Percentiles rank a stretch among this genome's conserved stretches.
Conservation (phyloP, 2,797 vertebrate genomes). For the Macroramphosus scolopax region DNA sequence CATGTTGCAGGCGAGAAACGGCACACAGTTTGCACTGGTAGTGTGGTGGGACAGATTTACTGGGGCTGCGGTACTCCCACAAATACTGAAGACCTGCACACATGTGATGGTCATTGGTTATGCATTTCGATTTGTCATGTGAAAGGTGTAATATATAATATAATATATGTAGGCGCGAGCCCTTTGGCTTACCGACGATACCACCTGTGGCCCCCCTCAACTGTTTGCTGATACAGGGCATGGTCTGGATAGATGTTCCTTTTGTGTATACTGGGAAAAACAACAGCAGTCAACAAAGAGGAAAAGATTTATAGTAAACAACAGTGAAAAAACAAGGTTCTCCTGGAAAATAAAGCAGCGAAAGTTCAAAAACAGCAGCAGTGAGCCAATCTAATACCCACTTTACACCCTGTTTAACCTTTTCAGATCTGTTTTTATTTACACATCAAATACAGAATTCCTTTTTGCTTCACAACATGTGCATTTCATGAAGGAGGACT, state of each 20-base stretch:
- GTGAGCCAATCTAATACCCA: too few species aligned
- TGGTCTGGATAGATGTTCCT: conserved; percentile 66
- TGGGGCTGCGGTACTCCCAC: conserved; percentile 84
- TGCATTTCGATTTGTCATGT: not conserved
- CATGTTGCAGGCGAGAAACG: conserved; percentile 73
- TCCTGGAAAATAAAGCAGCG: not conserved
- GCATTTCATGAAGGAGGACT: too few species aligned
- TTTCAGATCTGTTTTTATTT: too few species aligned
- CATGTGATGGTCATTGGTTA: conserved; percentile 13
- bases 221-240: conserved; percentile 71
- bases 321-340: conserved; percentile 3
- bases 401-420: too few species aligned
- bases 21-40: conserved; percentile 81
- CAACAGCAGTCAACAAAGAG: conserved; percentile 34
- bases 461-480: too few species aligned
- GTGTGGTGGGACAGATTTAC: conserved; percentile 77
- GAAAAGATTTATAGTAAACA: conserved; percentile 4
- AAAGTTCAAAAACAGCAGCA: not conserved
- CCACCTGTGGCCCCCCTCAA: conserved; percentile 65
- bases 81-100: conserved; percentile 80
- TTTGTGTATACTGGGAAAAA: conserved; percentile 72
- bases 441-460: too few species aligned
- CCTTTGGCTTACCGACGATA: conserved; percentile 71
- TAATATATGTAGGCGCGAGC: not conserved
- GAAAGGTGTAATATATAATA: not conserved